phyloP scores from a whole-genome alignment of 2,113 vertebrate genomes.

The Gallinago jamesoni region DNA sequence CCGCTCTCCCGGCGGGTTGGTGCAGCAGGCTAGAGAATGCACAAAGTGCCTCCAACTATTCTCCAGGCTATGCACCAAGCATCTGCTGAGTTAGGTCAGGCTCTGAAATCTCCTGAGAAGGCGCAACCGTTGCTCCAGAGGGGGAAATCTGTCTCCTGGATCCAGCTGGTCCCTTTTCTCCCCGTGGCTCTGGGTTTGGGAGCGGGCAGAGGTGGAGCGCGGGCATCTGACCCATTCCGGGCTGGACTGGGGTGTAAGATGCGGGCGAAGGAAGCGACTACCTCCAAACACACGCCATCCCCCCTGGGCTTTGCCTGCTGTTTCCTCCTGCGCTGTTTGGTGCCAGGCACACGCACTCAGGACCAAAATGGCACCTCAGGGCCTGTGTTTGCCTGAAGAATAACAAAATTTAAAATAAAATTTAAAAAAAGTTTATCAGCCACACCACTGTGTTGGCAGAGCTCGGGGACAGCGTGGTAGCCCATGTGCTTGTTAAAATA shows the following conservation, averaged over 20 bases:
- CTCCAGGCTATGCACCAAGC: conserved; percentile 55
- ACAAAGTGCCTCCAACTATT: conserved; percentile 64
- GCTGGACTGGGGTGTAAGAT: background rate
- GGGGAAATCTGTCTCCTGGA: background rate
- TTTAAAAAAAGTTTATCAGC: background rate
- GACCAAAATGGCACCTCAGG: conserved; percentile 24
- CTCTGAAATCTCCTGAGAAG: background rate
- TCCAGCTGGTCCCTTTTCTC: background rate
- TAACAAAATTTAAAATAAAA: background rate
- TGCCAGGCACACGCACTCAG: background rate
- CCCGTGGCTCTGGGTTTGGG: background rate
- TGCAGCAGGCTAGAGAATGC: conserved; percentile 30
- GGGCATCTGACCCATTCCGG: background rate
- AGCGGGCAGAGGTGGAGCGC: background rate
- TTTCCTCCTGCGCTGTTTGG: conserved; percentile 4
- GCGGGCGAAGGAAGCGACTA: background rate
- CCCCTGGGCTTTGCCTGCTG: background rate
- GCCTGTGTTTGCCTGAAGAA: conserved; percentile 22
- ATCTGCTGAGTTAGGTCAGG: conserved; percentile 5
- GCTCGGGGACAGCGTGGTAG: background rate
- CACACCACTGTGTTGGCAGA: conserved; percentile 35
- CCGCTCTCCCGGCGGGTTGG: background rate
- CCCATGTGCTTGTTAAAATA: background rate
- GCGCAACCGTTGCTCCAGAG: background rate
- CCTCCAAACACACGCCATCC: background rate